These are phyloP conservation scores for Aphrophora alni DNA, from an alignment of 2,888 invertebrate genomes.

Conservation along the genomic window DNA sequence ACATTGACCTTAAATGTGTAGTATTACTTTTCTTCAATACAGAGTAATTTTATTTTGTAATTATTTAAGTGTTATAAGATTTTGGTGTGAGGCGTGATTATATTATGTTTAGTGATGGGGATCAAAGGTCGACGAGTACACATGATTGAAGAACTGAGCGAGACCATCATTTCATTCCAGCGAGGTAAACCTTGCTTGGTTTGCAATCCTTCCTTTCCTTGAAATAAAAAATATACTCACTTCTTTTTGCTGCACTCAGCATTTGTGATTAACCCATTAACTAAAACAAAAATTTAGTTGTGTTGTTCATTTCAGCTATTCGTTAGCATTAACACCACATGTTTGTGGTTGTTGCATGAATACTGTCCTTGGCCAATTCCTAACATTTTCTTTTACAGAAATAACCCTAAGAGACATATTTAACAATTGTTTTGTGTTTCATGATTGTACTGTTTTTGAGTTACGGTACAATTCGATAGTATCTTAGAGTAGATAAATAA, in stretches of 20 bases:
- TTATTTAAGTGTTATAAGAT: neutral
- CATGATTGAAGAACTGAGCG: constrained; percentile 98
- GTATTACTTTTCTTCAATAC: neutral
- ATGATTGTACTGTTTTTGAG: neutral
- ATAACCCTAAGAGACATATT: no score
- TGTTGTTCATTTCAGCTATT: neutral
- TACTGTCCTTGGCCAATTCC: neutral
- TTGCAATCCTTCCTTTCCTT: neutral
- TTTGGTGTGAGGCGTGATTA: constrained; percentile 28
- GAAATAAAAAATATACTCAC: neutral
- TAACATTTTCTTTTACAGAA: neutral
- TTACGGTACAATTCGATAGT: no score
- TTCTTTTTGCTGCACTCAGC: neutral
- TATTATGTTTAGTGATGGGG: constrained; percentile 89
- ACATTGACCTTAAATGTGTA: no score
- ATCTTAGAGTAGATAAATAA: no score
- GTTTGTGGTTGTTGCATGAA: neutral
- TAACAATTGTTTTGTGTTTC: neutral
- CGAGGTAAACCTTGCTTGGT: constrained; percentile 76
- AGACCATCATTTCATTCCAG: constrained; percentile 98
- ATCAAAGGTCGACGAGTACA: constrained; percentile 98
- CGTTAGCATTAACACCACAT: neutral
- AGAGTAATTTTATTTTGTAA: neutral
- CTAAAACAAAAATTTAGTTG: neutral
- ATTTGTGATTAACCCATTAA: constrained; percentile 9